phyloP scores from a whole-genome alignment of 37 sponge, comb jelly and placozoan genomes.

The Corticium candelabrum region DNA sequence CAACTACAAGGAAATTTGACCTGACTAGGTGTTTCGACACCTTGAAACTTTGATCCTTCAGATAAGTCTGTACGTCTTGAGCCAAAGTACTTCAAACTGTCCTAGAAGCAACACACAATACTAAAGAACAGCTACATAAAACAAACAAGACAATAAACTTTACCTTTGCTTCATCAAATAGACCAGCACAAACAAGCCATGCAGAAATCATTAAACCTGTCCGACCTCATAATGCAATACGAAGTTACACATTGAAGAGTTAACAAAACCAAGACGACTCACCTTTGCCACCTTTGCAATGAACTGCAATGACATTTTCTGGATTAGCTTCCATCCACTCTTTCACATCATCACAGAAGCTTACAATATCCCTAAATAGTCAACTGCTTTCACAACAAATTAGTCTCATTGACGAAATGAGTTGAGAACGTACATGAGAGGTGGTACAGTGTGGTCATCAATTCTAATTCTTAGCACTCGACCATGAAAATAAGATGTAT shows the following conservation, averaged over 20 bases:
- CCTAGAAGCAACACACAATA: too few species aligned
- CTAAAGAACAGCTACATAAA: too few species aligned
- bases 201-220: conserved; percentile 43
- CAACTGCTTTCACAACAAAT: background rate
- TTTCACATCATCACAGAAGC: conserved; percentile 40
- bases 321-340: conserved; percentile 33
- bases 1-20: background rate
- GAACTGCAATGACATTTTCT: conserved; percentile 52
- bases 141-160: too few species aligned
- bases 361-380: conserved; percentile 30
- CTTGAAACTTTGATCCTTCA: conserved; percentile 43
- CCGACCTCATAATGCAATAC: conserved; percentile 18
- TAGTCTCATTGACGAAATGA: too few species aligned
- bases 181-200: conserved; percentile 38
- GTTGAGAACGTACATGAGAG: conserved; percentile 17
- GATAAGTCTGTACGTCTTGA: conserved; percentile 41
- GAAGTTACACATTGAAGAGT: background rate
- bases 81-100: conserved; percentile 44
- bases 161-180: conserved; percentile 26
- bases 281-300: conserved; percentile 77
- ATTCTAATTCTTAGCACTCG: conserved; percentile 16
- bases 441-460: conserved; percentile 34
- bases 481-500: conserved; percentile 9
- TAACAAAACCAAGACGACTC: background rate
- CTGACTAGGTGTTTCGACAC: conserved; percentile 68